phyloP scores from a whole-genome alignment of 2,888 invertebrate genomes.

The Drosophila meridiana region DNA sequence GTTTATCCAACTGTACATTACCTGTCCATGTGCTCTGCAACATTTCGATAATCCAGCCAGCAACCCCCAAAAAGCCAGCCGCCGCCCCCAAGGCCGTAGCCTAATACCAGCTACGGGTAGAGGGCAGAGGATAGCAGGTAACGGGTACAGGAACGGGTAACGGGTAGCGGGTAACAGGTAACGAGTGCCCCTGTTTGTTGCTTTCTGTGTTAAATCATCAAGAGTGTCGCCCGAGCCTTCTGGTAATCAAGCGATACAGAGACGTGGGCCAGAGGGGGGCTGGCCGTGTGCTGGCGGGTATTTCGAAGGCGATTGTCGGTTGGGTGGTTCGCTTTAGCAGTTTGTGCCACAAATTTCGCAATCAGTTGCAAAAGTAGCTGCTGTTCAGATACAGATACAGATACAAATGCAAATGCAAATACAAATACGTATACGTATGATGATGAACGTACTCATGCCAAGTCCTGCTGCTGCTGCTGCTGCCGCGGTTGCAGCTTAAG shows the following conservation, averaged over 20 bases:
- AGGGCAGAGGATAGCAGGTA: background rate
- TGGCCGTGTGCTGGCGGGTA: background rate
- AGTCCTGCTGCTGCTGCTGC: conserved; percentile 29
- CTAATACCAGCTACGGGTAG: conserved; percentile 9
- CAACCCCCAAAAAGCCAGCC: conserved; percentile 13
- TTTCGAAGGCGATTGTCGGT: conserved; percentile 21
- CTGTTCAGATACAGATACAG: conserved; percentile 15
- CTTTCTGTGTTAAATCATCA: conserved; percentile 40
- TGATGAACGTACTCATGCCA: conserved; percentile 44
- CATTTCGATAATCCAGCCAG: conserved; percentile 20
- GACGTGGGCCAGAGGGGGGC: background rate
- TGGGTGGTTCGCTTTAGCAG: conserved; percentile 16
- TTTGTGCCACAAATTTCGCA: conserved; percentile 53
- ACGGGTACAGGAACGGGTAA: background rate
- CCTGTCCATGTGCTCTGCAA: background rate
- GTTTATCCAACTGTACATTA: conserved; percentile 7
- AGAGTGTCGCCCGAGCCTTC: conserved; percentile 39
- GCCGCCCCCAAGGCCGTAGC: conserved; percentile 18
- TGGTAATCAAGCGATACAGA: conserved; percentile 55
- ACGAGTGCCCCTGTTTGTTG: background rate
- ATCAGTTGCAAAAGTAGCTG: conserved; percentile 56
- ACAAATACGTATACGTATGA: conserved; percentile 21
- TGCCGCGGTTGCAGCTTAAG: conserved; percentile 79
- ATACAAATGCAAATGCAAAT: conserved; percentile 20
- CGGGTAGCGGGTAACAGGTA: background rate